A percentile compares a stretch with the other conserved stretches of the same genome.
These are phyloP conservation scores for Microctenopoma lineatum DNA, from an alignment of 2,797 vertebrate genomes.

Conservation along the genomic window DNA sequence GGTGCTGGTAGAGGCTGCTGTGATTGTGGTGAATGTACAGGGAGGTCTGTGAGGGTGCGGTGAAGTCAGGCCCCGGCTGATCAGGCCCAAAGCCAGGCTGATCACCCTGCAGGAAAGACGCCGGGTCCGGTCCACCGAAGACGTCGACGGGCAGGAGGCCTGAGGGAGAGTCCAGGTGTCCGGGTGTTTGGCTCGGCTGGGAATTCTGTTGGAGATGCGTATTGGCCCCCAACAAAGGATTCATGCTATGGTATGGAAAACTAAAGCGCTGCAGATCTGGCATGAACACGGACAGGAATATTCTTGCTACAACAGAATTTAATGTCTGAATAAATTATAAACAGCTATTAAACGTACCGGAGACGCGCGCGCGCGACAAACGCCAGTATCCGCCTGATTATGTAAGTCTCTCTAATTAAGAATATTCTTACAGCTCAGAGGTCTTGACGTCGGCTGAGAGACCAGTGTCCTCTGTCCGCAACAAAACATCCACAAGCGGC, in stretches of 20 bases:
- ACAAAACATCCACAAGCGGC: slow-evolving; percentile 23
- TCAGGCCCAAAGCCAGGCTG: slow-evolving; percentile 63
- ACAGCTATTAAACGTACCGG: background rate
- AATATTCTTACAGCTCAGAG: slow-evolving; percentile 64
- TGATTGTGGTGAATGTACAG: slow-evolving; percentile 60
- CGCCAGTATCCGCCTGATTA: slow-evolving; percentile 44
- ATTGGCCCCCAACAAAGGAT: slow-evolving; percentile 90
- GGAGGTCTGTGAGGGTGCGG: slow-evolving; percentile 61
- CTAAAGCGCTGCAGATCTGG: slow-evolving; percentile 89
- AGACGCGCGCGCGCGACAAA: slow-evolving; percentile 10
- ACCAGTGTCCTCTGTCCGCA: slow-evolving; percentile 29
- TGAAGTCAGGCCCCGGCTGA: slow-evolving; percentile 70
- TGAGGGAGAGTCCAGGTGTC: slow-evolving; percentile 83
- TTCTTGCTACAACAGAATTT: slow-evolving; percentile 58
- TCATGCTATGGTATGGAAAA: slow-evolving; percentile 89
- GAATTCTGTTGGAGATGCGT: slow-evolving; percentile 86
- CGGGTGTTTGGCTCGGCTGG: slow-evolving; percentile 70
- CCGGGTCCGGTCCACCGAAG: slow-evolving; percentile 71
- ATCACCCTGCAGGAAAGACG: slow-evolving; percentile 70
- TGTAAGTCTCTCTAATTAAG: slow-evolving; percentile 58
- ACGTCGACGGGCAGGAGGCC: slow-evolving; percentile 76
- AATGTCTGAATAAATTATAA: slow-evolving; percentile 2
- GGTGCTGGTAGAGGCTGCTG: slow-evolving; percentile 66
- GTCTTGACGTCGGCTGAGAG: slow-evolving; percentile 57
- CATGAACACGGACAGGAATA: slow-evolving; percentile 82